Conservation (phyloP, 2,797 vertebrate species). For the Brachyrhaphis roseni region DNA sequence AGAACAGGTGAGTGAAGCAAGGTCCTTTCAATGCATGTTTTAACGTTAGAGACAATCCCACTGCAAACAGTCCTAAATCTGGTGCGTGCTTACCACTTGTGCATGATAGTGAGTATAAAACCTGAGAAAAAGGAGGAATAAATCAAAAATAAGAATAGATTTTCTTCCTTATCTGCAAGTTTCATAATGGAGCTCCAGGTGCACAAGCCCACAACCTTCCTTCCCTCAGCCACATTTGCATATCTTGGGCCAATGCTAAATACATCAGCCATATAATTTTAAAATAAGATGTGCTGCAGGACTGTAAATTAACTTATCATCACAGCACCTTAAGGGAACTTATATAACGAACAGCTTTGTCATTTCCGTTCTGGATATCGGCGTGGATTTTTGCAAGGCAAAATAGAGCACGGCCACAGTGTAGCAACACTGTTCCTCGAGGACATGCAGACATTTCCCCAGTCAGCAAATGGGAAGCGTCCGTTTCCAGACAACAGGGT, state of each 20-base stretch:
- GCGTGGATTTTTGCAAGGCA: conserved; percentile 59
- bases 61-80: not conserved
- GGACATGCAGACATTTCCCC: conserved; percentile 66
- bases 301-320: conserved; percentile 22
- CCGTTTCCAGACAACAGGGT: conserved; percentile 74
- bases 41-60: not conserved
- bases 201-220: conserved; percentile 35
- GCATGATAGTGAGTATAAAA: not conserved
- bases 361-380: conserved; percentile 7
- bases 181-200: conserved; percentile 45
- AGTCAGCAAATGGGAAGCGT: conserved; percentile 74
- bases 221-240: conserved; percentile 43
- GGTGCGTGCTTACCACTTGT: not conserved
- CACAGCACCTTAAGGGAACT: conserved; percentile 17
- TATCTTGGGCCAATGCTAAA: conserved; percentile 40
- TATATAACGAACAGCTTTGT: conserved; percentile 19
- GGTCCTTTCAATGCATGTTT: conserved; percentile 20
- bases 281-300: conserved; percentile 6
- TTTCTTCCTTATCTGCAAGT: conserved; percentile 16
- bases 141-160: conserved; percentile 29
- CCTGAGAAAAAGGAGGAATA: not conserved
- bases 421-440: conserved; percentile 58
- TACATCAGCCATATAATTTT: conserved; percentile 24
- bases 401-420: conserved; percentile 47
- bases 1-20: conserved; percentile 89